phyloP scores from a whole-genome alignment of 2,888 invertebrate genomes.

The Tenthredo scrophulariae region DNA sequence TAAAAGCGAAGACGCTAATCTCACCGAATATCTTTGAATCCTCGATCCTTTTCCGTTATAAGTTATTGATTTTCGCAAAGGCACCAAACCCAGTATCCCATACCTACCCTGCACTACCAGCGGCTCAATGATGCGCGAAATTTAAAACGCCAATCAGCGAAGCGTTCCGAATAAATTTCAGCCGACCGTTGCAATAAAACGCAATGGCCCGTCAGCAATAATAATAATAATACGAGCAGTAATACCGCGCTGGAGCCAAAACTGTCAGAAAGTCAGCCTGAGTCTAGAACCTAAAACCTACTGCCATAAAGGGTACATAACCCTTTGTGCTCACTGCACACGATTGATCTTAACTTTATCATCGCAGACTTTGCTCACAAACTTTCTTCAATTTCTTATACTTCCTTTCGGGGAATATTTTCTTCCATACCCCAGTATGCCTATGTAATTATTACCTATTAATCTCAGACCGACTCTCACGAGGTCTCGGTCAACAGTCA shows the following conservation, averaged over 20 bases:
- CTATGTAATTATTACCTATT: conserved; percentile 4
- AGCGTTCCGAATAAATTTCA: conserved; percentile 70
- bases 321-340: conserved; percentile 27
- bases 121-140: conserved; percentile 72
- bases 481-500: not conserved
- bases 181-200: conserved; percentile 72
- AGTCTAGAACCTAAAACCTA: conserved; percentile 43
- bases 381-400: conserved; percentile 1
- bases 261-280: conserved; percentile 62
- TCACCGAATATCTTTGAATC: conserved; percentile 35
- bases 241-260: conserved; percentile 62
- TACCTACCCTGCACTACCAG: conserved; percentile 49
- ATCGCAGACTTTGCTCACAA: not conserved
- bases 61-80: conserved; percentile 48
- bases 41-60: conserved; percentile 33
- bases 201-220: conserved; percentile 73
- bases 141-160: conserved; percentile 74
- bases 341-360: conserved; percentile 39
- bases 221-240: conserved; percentile 45
- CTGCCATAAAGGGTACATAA: conserved; percentile 30
- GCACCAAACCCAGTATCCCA: conserved; percentile 8
- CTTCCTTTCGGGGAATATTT: not conserved
- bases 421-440: not conserved
- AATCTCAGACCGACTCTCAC: not conserved
- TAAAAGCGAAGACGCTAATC: conserved; percentile 14